Evolutionary conservation across 2,888 invertebrate genomes (phyloP).

Genomic region (Stomorhina lunata): DNA sequence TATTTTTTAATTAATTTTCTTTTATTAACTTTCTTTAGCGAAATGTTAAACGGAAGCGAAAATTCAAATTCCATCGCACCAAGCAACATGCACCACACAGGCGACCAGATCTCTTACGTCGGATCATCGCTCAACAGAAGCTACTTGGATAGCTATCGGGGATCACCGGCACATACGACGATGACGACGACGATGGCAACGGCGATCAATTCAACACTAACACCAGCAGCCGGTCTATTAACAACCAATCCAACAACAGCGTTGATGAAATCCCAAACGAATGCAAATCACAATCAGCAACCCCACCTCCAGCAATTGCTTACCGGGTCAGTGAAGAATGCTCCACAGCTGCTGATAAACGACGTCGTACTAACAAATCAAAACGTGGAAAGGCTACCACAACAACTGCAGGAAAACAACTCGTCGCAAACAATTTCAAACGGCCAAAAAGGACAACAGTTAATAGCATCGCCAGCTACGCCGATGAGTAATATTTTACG

Average conservation of each 20-base stretch:
- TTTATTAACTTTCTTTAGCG: conserved; percentile 69
- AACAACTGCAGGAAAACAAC: conserved; percentile 64
- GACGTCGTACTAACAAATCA: conserved; percentile 68
- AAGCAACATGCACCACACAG: conserved; percentile 91
- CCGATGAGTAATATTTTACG: conserved; percentile 82
- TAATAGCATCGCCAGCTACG: conserved; percentile 57
- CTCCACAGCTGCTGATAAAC: conserved; percentile 70
- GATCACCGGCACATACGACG: conserved; percentile 80
- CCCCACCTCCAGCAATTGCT: conserved; percentile 72
- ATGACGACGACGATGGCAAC: conserved; percentile 82
- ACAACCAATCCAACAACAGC: conserved; percentile 69
- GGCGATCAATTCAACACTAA: conserved; percentile 80
- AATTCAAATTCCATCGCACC: conserved; percentile 91
- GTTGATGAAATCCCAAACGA: conserved; percentile 72
- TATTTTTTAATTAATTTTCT: not conserved
- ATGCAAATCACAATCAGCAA: conserved; percentile 70
- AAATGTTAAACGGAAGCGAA: conserved; percentile 78
- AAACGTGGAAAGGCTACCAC: conserved; percentile 50
- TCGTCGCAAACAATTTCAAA: conserved; percentile 16
- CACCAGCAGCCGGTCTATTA: conserved; percentile 69
- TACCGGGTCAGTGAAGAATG: conserved; percentile 53
- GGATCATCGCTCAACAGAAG: conserved; percentile 80
- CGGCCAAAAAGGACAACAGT: conserved; percentile 62
- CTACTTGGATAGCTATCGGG: conserved; percentile 81
- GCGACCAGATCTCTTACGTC: conserved; percentile 79